Evolutionary conservation across 2,797 vertebrate species (phyloP).

Genomic region (Callimico goeldii): DNA sequence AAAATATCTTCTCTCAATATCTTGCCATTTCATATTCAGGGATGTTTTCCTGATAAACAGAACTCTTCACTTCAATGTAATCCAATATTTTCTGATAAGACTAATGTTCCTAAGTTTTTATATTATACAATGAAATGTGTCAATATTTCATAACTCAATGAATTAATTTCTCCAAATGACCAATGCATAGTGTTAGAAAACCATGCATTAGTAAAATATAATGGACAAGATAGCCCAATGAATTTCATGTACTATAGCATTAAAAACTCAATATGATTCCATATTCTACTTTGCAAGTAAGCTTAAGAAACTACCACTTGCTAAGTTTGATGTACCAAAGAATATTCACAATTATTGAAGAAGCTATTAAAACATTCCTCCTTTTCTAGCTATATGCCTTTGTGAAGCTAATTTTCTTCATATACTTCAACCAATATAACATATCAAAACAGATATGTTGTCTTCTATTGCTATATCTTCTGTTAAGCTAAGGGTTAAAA

Average conservation of each 20-base stretch:
- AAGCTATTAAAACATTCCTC: neutral
- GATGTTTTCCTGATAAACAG: neutral
- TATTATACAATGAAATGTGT: neutral
- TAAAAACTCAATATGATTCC: neutral
- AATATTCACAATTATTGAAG: neutral
- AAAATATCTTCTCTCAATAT: neutral
- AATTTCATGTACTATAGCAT: neutral
- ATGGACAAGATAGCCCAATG: neutral
- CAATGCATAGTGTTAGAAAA: neutral
- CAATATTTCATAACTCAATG: neutral
- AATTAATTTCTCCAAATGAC: neutral
- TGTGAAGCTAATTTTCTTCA: neutral
- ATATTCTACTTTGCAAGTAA: neutral
- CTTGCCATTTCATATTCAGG: neutral
- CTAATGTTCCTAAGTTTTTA: neutral
- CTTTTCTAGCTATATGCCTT: neutral
- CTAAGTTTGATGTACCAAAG: neutral
- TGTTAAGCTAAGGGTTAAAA: neutral
- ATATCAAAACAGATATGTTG: neutral
- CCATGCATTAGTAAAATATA: neutral
- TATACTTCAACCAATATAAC: neutral
- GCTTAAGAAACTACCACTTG: neutral
- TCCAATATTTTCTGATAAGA: neutral
- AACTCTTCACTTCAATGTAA: neutral
- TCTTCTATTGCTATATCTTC: neutral